phyloP scores from a whole-genome alignment of 2,113 vertebrate species.

The Monopterus albus region DNA sequence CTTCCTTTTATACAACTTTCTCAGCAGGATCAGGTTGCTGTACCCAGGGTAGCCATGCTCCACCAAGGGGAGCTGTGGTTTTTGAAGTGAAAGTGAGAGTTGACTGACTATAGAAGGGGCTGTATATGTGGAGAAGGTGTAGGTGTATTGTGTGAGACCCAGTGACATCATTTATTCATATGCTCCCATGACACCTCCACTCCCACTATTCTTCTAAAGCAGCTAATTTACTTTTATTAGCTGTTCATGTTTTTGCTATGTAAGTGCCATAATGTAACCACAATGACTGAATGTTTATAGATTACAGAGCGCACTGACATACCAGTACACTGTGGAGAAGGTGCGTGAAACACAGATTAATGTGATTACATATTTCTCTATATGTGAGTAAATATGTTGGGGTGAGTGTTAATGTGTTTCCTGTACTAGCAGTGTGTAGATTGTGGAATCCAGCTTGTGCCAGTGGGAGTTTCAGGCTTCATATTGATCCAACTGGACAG shows the following conservation, averaged over 20 bases:
- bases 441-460: conserved; percentile 42
- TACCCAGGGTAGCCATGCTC: conserved; percentile 33
- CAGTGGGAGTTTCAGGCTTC: conserved; percentile 38
- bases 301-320: background rate
- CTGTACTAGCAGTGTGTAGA: conserved; percentile 27
- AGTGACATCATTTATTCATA: conserved; percentile 27
- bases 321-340: background rate
- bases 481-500: conserved; percentile 29
- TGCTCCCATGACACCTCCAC: conserved; percentile 26
- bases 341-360: background rate
- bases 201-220: conserved; percentile 7
- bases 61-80: conserved; percentile 57
- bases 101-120: conserved; percentile 23
- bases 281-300: conserved; percentile 7
- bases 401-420: conserved; percentile 39
- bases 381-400: conserved; percentile 20
- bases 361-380: conserved; percentile 18
- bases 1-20: conserved; percentile 67
- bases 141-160: conserved; percentile 37
- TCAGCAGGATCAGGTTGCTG: conserved; percentile 76
- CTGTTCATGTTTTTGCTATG: conserved; percentile 9
- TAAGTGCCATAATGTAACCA: background rate
- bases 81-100: conserved; percentile 38
- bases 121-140: conserved; percentile 41
- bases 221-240: conserved; percentile 20